phyloP scores from a whole-genome alignment of 2,888 invertebrate species.

The Caenorhabditis sp. region DNA sequence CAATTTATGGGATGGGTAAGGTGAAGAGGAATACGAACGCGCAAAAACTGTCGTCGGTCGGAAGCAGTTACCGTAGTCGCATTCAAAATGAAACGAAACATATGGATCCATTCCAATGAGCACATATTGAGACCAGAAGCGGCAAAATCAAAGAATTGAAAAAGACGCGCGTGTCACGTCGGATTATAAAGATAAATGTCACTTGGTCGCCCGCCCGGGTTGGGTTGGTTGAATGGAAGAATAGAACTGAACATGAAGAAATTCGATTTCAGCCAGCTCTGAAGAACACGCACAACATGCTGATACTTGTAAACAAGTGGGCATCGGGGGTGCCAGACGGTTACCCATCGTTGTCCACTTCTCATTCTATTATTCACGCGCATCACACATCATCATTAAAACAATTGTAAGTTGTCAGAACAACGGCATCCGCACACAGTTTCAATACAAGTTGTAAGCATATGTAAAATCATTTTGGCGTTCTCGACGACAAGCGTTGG shows the following conservation, averaged over 20 bases:
- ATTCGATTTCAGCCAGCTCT: slow-evolving; percentile 13
- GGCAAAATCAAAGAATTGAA: slow-evolving; percentile 40
- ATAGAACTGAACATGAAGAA: background rate
- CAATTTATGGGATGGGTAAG: slow-evolving; percentile 33
- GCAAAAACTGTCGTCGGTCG: slow-evolving; percentile 22
- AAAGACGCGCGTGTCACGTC: slow-evolving; percentile 20
- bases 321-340: slow-evolving; percentile 22
- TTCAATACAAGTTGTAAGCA: too few relatives aligned
- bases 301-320: slow-evolving; percentile 46
- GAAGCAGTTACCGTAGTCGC: background rate
- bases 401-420: background rate
- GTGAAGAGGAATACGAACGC: slow-evolving; percentile 5
- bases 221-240: too few relatives aligned
- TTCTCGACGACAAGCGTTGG: too few relatives aligned
- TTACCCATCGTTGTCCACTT: slow-evolving; percentile 35
- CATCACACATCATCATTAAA: background rate
- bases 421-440: too few relatives aligned
- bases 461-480: too few relatives aligned
- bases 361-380: slow-evolving; percentile 37
- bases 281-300: slow-evolving; percentile 23
- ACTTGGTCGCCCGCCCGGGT: background rate
- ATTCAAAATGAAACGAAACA: slow-evolving; percentile 3
- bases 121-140: background rate
- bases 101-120: slow-evolving; percentile 14
- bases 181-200: slow-evolving; percentile 56